Conservation (phyloP, 2,113 vertebrate genomes). For the Thamnophis sirtalis region DNA sequence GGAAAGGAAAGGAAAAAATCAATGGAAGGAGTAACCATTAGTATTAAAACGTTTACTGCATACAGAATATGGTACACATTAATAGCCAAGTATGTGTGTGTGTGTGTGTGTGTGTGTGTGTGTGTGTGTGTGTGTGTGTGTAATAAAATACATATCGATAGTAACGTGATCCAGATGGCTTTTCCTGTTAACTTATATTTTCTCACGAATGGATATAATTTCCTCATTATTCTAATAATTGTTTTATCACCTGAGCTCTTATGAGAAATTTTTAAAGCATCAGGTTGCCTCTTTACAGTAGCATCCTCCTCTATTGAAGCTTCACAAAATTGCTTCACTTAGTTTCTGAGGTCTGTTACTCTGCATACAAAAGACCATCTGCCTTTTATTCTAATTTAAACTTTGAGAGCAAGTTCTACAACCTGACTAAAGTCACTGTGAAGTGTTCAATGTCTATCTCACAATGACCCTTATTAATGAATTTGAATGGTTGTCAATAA, state of each 20-base stretch:
- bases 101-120: neutral
- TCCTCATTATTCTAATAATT: neutral
- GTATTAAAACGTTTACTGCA: neutral
- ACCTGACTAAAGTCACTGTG: neutral
- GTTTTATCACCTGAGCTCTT: neutral
- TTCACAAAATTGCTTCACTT: neutral
- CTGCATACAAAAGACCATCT: neutral
- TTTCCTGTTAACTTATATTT: neutral
- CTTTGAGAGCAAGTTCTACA: neutral
- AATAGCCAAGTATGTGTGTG: neutral
- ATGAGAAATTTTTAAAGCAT: neutral
- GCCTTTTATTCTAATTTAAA: conserved; percentile 11
- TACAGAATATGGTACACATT: neutral
- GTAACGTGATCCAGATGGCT: neutral
- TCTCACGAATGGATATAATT: neutral
- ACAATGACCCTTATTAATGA: neutral
- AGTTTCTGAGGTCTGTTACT: neutral
- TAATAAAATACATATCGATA: neutral
- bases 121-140: neutral
- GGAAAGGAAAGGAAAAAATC: neutral
- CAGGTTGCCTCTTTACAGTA: neutral
- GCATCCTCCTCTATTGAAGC: neutral
- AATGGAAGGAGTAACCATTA: neutral
- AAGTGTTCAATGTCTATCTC: neutral
- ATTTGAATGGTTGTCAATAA: neutral